Evolutionary conservation across 2,888 invertebrate genomes (phyloP).

Genomic region (Tholera decimalis): DNA sequence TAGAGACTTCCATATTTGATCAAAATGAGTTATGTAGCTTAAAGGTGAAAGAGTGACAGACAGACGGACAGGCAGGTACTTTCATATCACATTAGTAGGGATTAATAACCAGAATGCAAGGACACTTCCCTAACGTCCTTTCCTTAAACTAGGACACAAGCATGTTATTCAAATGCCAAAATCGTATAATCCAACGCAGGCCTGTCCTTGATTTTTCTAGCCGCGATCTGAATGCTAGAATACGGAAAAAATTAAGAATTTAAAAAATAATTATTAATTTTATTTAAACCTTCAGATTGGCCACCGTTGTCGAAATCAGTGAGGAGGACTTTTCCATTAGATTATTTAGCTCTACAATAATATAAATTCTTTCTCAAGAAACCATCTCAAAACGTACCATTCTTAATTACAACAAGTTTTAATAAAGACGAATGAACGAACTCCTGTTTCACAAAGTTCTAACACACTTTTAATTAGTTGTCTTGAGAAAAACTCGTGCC

Average conservation of each 20-base stretch:
- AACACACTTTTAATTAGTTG: conserved; percentile 48
- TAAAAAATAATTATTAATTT: no score
- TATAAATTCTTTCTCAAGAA: not conserved
- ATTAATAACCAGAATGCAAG: not conserved
- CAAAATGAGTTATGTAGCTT: no score
- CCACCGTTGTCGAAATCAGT: no score
- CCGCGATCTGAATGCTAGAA: not conserved
- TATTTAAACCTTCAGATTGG: no score
- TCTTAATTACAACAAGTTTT: conserved; percentile 24
- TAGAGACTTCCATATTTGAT: no score
- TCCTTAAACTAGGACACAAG: not conserved
- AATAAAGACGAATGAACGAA: conserved; percentile 20
- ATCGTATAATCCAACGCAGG: not conserved
- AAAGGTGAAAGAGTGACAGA: no score
- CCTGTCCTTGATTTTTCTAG: not conserved
- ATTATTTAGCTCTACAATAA: not conserved
- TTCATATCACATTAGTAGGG: no score
- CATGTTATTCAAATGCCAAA: not conserved
- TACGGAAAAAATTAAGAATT: no score
- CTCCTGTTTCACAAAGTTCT: conserved; percentile 19
- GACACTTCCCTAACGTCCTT: not conserved
- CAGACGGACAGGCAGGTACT: no score
- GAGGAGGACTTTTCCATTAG: no score
- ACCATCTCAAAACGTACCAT: not conserved
- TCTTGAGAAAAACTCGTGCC: conserved; percentile 11